phyloP scores from a whole-genome alignment of 2,888 invertebrate species.

The Patella ulyssiponensis region DNA sequence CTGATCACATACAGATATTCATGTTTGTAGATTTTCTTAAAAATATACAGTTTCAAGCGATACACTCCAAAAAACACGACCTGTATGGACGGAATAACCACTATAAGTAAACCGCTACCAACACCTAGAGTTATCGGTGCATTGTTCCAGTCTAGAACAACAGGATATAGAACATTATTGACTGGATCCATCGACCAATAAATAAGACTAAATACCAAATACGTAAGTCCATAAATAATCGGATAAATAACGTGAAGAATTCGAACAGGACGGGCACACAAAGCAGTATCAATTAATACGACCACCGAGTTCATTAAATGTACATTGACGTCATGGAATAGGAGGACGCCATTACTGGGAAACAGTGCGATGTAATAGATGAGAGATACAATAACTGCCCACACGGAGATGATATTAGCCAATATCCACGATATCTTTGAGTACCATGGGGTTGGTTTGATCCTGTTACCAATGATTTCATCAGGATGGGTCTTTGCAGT shows the following conservation, averaged over 20 bases:
- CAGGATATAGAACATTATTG: constrained; percentile 59
- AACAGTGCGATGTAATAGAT: constrained; percentile 59
- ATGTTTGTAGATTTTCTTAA: constrained; percentile 22
- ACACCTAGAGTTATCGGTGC: constrained; percentile 46
- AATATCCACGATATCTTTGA: constrained; percentile 59
- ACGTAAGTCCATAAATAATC: constrained; percentile 46
- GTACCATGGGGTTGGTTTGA: constrained; percentile 38
- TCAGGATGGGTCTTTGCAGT: neutral
- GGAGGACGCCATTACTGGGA: constrained; percentile 31
- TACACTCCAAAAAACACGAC: constrained; percentile 47
- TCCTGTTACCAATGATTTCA: neutral
- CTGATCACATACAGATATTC: neutral
- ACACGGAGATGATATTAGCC: constrained; percentile 45
- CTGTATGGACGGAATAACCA: constrained; percentile 49
- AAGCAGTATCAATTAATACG: constrained; percentile 49
- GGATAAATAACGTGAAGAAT: constrained; percentile 57
- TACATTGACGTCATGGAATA: constrained; percentile 49
- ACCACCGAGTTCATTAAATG: constrained; percentile 56
- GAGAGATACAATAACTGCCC: constrained; percentile 55
- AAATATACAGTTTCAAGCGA: constrained; percentile 38
- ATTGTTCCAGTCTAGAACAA: constrained; percentile 65
- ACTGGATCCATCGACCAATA: constrained; percentile 59
- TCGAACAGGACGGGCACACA: constrained; percentile 55
- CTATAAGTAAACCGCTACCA: constrained; percentile 38
- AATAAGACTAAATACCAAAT: constrained; percentile 52